Base-by-base conservation (phyloP, 2,113 vertebrate genomes). In the Atherinomorus stipes region DNA sequence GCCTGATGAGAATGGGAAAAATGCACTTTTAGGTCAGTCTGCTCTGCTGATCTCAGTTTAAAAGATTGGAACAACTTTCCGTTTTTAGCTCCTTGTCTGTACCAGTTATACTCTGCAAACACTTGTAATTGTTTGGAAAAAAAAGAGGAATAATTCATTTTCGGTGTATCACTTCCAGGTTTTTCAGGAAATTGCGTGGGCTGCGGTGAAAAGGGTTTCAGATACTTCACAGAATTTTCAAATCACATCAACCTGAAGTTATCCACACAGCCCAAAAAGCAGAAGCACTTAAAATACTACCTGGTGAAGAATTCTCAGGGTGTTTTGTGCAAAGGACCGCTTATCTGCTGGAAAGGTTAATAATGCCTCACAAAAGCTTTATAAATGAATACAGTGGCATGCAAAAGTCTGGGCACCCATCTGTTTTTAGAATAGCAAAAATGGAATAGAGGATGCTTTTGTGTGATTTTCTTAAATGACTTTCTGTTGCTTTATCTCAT, bases 211-310 rank as follows among this genome's bases (percentile, higher is more conserved):
- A 98, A 96, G 91, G 98, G 97, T 83, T 99, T 99, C 91, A 94
- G 98, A 51, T 99, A 99, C 90, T 99, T 99, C 92, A 99, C 98
- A 0, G 98, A 99, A 91, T 99, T 99, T 92, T 99, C 98, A 34
- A 99, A 98, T 91, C 98, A 99, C 90, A 99, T 99, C 91, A 99
- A 99, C 92, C 91, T 99, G 92, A 99, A 99, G 90, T 95, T 99
- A 78, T 96, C 97, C 90, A 99, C 98, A 26, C 98, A 99, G 93
- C 98, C 98, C 88, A 99, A 99, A 95, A 99, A 99, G 96, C 98
- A 99, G 96, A 99, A 99, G 96, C 98, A 99, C 97, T 98, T 99
- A 96, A 98, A 99, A 93, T 97, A 99, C 95, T 96, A 98, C 96
- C 95, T 99, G 94, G 93, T 98, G 92, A 96, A 96, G 89, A 99